Evolutionary conservation across 2,797 vertebrate genomes (phyloP), one percentile per base, ranked within the genome.

Genomic region (Triplophysa bombifrons): DNA sequence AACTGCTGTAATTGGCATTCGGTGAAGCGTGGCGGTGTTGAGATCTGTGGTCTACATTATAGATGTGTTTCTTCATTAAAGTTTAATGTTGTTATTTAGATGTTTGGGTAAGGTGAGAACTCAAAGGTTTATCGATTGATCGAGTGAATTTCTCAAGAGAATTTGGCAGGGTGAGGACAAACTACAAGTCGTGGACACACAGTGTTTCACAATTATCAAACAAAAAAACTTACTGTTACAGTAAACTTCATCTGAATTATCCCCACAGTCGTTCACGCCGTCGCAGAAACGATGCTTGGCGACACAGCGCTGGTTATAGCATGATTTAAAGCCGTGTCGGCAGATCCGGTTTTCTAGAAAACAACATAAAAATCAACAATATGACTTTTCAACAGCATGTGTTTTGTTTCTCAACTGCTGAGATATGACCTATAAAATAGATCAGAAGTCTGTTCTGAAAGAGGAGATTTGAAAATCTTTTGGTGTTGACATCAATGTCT

Each of bases 241-340:
- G 84, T 94, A 93, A 16, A 93, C 85, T 89, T 99, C 98, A 86
- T 99, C 98, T 0, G 97, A 96, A 87, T 94, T 94, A 88, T 99
- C 98, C 56, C 96, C 96, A 64, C 98, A 99, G 89, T 99, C 95
- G 55, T 99, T 93, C 64, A 89, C 84, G 16, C 96, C 95, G 46
- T 99, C 95, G 56, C 98, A 99, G 73, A 98, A 93, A 83, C 90
- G 95, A 78, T 89, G 82, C 58, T 92, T 95, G 65, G 93, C 89
- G 83, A 98, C 84, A 46, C 98, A 99, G 38, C 95, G 96, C 2
- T 91, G 96, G 88, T 97, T 98, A 86, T 93, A 94, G 84, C 98
- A 99, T 0, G 93, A 91, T 75, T 93, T 94, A 87, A 96, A 99
- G 25, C 97, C 96, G 77, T 90, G 94, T 64, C 95, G 93, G 83